phyloP scores from a whole-genome alignment of 2,113 vertebrate species.

The Sminthopsis crassicaudata region DNA sequence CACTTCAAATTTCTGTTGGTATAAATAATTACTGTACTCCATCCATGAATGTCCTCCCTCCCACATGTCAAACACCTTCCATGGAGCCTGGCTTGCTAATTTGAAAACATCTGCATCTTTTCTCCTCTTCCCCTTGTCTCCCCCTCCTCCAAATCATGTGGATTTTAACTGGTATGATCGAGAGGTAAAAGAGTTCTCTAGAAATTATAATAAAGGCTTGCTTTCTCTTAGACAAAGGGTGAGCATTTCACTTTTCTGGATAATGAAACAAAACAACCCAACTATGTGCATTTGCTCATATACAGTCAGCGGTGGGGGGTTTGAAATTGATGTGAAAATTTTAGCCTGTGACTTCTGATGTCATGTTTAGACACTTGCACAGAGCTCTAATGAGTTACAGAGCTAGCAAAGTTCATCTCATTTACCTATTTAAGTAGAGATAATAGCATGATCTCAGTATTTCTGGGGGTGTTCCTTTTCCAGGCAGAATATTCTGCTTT shows the following conservation, averaged over 20 bases:
- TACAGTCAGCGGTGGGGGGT: not conserved
- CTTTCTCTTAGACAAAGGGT: not conserved
- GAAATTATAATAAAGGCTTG: not conserved
- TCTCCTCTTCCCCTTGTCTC: not conserved
- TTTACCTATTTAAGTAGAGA: not conserved
- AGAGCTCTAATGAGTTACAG: not conserved
- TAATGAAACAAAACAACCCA: not conserved
- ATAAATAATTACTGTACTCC: not conserved
- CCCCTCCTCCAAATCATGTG: accelerated
- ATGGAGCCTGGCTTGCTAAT: constrained; percentile 10
- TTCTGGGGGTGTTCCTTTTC: too few relatives aligned
- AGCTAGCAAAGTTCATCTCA: accelerated
- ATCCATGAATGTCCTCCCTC: not conserved
- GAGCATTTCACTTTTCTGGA: not conserved
- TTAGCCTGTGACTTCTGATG: not conserved
- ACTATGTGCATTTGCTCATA: accelerated
- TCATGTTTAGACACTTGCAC: not conserved
- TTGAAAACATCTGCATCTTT: constrained; percentile 37
- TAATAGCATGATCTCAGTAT: not conserved
- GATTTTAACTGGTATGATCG: not conserved
- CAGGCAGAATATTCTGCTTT: not conserved
- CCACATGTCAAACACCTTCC: constrained; percentile 44
- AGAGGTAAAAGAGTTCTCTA: not conserved
- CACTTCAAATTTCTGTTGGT: not conserved
- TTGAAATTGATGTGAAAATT: too few relatives aligned